These are phyloP conservation scores for Florisuga fusca DNA, from an alignment of 2,797 vertebrate genomes.

Conservation along the genomic window DNA sequence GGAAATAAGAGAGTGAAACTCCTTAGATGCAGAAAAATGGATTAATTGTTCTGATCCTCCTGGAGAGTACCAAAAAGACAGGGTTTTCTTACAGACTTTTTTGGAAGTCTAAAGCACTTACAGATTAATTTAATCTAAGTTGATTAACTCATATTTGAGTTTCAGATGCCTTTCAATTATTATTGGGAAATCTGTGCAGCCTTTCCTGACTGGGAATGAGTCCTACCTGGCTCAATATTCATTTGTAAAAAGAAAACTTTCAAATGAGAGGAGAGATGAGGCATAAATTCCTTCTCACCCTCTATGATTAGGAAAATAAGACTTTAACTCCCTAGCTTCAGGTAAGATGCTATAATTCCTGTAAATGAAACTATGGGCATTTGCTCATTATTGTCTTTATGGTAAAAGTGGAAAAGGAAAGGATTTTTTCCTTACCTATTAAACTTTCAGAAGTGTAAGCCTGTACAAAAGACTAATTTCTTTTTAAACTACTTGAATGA, in stretches of 20 bases:
- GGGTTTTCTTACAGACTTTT: neutral
- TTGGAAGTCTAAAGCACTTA: neutral
- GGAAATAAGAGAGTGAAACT: neutral
- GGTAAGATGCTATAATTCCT: neutral
- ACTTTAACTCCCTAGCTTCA: neutral
- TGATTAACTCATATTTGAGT: neutral
- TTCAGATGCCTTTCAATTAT: neutral
- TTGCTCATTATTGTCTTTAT: neutral
- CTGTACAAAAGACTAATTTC: neutral
- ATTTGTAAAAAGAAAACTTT: neutral
- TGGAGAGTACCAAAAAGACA: neutral
- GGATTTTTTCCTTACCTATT: neutral
- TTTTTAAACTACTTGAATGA: neutral
- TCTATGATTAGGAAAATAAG: neutral
- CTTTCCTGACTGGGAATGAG: neutral
- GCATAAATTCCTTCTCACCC: neutral
- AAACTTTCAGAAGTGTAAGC: neutral
- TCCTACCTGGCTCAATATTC: neutral
- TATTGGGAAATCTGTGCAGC: neutral
- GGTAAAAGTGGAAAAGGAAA: neutral
- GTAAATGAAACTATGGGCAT: neutral
- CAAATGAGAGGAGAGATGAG: neutral
- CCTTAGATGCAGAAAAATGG: neutral
- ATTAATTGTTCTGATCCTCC: neutral
- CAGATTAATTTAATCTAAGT: neutral